These are phyloP conservation scores for Eretmocerus hayati DNA, from an alignment of 2,888 invertebrate genomes.

Conservation along the genomic window DNA sequence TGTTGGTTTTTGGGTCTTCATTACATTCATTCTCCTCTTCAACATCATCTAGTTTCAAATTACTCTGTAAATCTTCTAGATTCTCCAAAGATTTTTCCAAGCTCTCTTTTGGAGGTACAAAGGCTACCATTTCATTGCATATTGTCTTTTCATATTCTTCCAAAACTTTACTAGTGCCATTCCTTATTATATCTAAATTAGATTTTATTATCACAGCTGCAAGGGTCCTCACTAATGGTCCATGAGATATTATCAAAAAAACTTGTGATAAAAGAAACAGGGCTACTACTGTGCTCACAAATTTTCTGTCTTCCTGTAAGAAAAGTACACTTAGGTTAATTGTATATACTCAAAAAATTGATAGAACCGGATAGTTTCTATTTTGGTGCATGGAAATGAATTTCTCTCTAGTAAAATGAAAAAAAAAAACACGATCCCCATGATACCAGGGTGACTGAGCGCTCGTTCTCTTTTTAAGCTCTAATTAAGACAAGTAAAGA, in stretches of 20 bases:
- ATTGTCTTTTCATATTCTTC: slow-evolving; percentile 55
- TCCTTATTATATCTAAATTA: slow-evolving; percentile 63
- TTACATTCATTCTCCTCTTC: slow-evolving; percentile 21
- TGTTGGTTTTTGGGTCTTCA: slow-evolving; percentile 5
- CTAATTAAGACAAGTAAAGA: too few species aligned
- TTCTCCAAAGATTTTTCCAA: slow-evolving; percentile 69
- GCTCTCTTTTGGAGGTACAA: slow-evolving; percentile 66
- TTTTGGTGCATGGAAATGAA: too few species aligned
- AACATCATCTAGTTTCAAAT: slow-evolving; percentile 21
- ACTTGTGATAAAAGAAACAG: slow-evolving; percentile 90
- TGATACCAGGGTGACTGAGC: too few species aligned
- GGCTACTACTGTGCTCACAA: slow-evolving; percentile 75
- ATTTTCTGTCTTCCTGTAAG: slow-evolving; percentile 39
- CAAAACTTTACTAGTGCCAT: slow-evolving; percentile 61
- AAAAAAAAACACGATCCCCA: background rate
- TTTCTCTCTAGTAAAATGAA: too few species aligned
- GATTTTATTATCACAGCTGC: slow-evolving; percentile 87
- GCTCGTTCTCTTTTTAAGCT: too few species aligned
- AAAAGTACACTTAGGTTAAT: slow-evolving; percentile 5
- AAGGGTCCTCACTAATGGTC: slow-evolving; percentile 81
- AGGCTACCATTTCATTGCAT: slow-evolving; percentile 52
- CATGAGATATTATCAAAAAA: slow-evolving; percentile 87
- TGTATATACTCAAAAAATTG: background rate
- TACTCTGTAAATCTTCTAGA: slow-evolving; percentile 29
- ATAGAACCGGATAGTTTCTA: too few species aligned